phyloP scores from a whole-genome alignment of 2,888 invertebrate species.

The Cyaniris semiargus region DNA sequence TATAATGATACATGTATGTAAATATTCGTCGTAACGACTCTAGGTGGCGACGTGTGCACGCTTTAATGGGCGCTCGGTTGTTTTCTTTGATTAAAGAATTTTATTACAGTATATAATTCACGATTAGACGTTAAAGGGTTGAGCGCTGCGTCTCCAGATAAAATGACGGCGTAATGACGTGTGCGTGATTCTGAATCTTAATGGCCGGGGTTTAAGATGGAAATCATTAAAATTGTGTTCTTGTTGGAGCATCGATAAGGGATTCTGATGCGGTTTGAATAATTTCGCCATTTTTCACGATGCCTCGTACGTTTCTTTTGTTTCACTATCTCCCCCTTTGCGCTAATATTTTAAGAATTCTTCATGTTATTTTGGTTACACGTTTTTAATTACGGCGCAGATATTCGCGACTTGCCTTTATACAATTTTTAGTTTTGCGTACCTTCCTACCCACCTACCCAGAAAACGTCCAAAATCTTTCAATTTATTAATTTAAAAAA shows the following conservation, averaged over 20 bases:
- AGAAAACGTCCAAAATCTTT: too few species aligned
- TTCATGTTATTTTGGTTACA: constrained; percentile 14
- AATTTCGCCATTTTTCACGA: constrained; percentile 13
- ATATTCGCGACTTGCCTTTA: background rate
- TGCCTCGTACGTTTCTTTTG: constrained; percentile 16
- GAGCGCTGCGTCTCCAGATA: constrained; percentile 68
- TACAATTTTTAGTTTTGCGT: background rate
- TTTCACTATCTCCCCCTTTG: constrained; percentile 13
- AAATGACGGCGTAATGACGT: constrained; percentile 72
- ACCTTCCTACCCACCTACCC: too few species aligned
- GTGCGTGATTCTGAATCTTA: constrained; percentile 76
- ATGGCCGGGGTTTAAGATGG: constrained; percentile 55
- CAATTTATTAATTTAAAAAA: too few species aligned
- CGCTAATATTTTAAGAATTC: background rate
- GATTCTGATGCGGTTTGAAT: constrained; percentile 24
- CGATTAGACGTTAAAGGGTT: constrained; percentile 78
- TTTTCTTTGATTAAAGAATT: constrained; percentile 82
- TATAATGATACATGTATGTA: constrained; percentile 80
- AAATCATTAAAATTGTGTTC: constrained; percentile 20
- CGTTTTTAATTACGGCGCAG: background rate
- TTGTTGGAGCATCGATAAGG: constrained; percentile 26
- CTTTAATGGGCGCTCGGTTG: constrained; percentile 75
- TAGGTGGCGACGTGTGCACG: constrained; percentile 76
- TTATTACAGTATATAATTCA: constrained; percentile 79
- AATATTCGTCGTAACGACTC: constrained; percentile 76